Base-by-base conservation (phyloP, 2,113 vertebrate genomes). In the Tachysurus vachellii region DNA sequence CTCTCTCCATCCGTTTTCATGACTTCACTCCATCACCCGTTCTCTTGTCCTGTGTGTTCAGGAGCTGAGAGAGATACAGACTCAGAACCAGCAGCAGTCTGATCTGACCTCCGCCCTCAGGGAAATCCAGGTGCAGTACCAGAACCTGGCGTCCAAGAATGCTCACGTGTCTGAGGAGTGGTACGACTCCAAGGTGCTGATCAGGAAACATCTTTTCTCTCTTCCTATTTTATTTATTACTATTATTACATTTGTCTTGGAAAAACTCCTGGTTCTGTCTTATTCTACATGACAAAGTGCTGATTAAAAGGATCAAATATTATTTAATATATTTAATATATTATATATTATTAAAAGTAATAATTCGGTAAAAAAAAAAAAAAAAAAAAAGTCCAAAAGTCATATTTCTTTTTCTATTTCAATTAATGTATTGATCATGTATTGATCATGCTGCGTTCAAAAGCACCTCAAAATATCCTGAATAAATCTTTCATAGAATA, bases 141-240 rank as follows among this genome's bases (percentile, higher is more conserved):
- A 99, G 92, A 97, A 94, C 0, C 96, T 99, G 93, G 97, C 98
- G 90, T 92, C 96, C 95, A 99, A 99, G 94, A 99, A 99, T 92
- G 96, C 99, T 82, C 96, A 97, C 26, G 97, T 98, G 91, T 97
- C 98, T 1, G 98, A 99, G 90, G 98, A 98, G 3, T 99, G 97
- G 97, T 99, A 99, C 96, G 98, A 99, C 93, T 99, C 98, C 91
- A 99, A 99, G 96, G 98, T 99, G 76, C 42, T 79, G 71, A 83
- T 54, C 84, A 66, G 21, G 10, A 4, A 17, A 36, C 16, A 31
- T 64, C 76, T 21, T 4, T 62, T 13, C 16, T 75, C 36, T 36
- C 36, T 36, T 36, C 36, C 2, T 36, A 36, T 36, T 36, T 1
- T 36, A 50, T 50, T 42, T 53, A 1, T 12, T 80, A 64, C 56